These are phyloP conservation scores for Ophthalmolycus amberensis DNA, from an alignment of 2,113 vertebrate genomes.

Conservation along the genomic window DNA sequence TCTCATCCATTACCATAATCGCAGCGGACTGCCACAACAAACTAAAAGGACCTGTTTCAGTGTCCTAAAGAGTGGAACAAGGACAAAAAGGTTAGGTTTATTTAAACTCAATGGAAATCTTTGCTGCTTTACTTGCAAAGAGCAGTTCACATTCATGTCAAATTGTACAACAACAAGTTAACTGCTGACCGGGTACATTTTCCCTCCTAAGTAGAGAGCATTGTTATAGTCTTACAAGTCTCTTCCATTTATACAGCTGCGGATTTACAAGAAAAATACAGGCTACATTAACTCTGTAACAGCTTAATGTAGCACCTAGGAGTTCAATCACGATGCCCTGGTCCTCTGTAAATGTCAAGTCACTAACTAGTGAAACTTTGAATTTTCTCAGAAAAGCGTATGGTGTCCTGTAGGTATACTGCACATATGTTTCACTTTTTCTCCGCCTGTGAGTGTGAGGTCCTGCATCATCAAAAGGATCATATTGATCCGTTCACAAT, in stretches of 20 bases:
- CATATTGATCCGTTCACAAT: neutral
- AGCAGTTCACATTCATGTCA: conserved; percentile 39
- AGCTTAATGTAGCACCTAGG: conserved; percentile 52
- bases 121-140: conserved; percentile 28
- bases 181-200: conserved; percentile 37
- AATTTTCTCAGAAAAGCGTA: conserved; percentile 29
- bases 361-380: conserved; percentile 46
- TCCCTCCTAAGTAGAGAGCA: conserved; percentile 24
- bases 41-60: neutral
- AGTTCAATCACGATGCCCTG: conserved; percentile 57
- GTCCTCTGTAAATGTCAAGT: conserved; percentile 63
- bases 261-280: conserved; percentile 67
- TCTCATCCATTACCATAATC: conserved; percentile 36
- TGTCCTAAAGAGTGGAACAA: neutral
- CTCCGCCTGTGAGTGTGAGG: neutral
- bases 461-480: neutral
- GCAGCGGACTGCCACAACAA: conserved; percentile 32
- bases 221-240: conserved; percentile 49
- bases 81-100: conserved; percentile 51
- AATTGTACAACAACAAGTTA: conserved; percentile 39
- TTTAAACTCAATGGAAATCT: conserved; percentile 61
- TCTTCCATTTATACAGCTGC: conserved; percentile 70
- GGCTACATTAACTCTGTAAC: conserved; percentile 60
- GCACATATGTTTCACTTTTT: conserved; percentile 11
- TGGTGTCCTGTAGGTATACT: neutral